Evolutionary conservation across 2,797 vertebrate genomes (phyloP), one percentile per base, ranked within the genome.

Genomic region (Fistularia commersonii): DNA sequence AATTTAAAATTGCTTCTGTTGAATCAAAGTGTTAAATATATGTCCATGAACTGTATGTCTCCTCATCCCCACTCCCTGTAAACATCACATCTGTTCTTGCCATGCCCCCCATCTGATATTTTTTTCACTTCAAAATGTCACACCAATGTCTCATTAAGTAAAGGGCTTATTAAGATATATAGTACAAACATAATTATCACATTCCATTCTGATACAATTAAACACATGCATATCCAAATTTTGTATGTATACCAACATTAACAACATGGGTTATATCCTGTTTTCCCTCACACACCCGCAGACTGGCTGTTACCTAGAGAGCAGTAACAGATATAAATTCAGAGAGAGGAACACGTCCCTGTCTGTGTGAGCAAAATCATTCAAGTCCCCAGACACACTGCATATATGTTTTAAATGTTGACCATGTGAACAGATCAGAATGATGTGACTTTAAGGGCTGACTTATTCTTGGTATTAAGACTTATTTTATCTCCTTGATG

Each of bases 131-230:
- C 46, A 32, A 63, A 62, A 61, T 52, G 69, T 76, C 52, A 44
- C 47, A 67, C 50, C 38, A 46, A 63, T 64, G 57, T 77, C 57
- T 77, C 86, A 88, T 84, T 64, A 82, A 79, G 77, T 80, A 87
- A 88, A 87, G 84, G 86, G 84, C 83, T 87, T 85, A 69, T 76
- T 64, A 77, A 72, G 57, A 84, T 59, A 74, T 41, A 74, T 71
- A 66, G 58, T 60, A 68, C 72, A 74, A 70, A 71, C 58, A 72
- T 62, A 8, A 3, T 48, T 72, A 80, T 73, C 59, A 59, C 49
- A 49, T 48, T 72, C 63, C 36, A 23, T 38, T 23, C 48, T 7
- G 41, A 61, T 34, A 56, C 60, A 59, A 41, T 43, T 8, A 33
- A 57, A 54, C 38, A 57, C 61, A 44, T 37, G 35, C 45, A 54